Evolutionary conservation across 2,797 vertebrate species (phyloP), one percentile per base, ranked within the genome.

Genomic region (Eremophila alpestris): DNA sequence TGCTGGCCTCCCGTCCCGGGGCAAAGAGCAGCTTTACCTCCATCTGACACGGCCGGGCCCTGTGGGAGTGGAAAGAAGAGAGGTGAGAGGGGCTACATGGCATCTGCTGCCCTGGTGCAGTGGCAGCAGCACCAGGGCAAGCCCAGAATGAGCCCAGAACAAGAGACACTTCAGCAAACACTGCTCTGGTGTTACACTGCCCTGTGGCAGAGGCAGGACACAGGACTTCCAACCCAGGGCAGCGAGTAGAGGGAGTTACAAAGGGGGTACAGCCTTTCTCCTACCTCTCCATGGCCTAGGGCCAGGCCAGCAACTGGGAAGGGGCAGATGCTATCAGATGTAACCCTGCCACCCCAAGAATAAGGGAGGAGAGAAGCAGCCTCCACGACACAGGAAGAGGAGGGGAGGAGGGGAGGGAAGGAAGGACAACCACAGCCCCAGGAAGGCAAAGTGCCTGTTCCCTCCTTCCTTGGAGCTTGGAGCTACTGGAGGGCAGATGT

Each of bases 21-120:
- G 74, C 55, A 83, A 86, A 79, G 59, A 74, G 69, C 56, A 94
- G 83, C 97, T 99, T 99, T 97, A 99, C 99, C 99, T 98, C 99
- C 99, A 90, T 99, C 99, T 1, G 99, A 99, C 83, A 99, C 98
- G 8, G 99, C 99, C 17, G 99, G 98, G 95, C 98, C 98, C 99
- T 99, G 98, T 30, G 91, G 98, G 71, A 90, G 86, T 49, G 93
- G 43, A 97, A 84, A 91, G 29, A 68, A 70, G 41, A 83, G 62
- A 89, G 49, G 55, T 97, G 59, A 97, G 94, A 70, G 45, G 54
- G 43, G 52, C 24, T 52, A 32, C 30, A 41, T 0, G 0, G 55
- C 2, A 0, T 18, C 77, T 89, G 89, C 48, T 74, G 43, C 78
- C 41, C 46, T 4, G 4, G 17, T 43, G 78, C 38, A 84, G 58